Evolutionary conservation across 1,140 invertebrate species (phyloP).

Genomic region (Bombus terrestris): DNA sequence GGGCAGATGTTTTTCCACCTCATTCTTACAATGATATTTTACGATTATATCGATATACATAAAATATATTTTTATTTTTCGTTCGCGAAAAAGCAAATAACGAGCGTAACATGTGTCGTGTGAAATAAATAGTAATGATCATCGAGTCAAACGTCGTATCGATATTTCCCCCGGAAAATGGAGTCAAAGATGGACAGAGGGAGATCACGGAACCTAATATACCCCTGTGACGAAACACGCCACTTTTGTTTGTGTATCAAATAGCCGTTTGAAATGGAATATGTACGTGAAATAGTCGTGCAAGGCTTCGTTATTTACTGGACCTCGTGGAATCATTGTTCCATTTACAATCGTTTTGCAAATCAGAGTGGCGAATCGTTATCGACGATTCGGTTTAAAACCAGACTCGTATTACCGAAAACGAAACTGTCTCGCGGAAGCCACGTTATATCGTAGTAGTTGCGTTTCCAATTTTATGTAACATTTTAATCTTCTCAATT

Average conservation of each 20-base stretch:
- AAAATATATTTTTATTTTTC: no score
- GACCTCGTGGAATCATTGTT: neutral
- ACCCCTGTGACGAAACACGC: neutral
- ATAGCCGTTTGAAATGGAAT: neutral
- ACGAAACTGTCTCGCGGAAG: neutral
- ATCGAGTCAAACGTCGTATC: neutral
- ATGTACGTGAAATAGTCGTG: neutral
- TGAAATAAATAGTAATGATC: neutral
- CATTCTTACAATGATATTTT: neutral
- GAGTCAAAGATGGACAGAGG: neutral
- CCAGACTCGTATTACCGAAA: neutral
- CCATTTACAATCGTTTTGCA: neutral
- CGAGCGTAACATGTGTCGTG: no score
- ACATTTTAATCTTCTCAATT: neutral
- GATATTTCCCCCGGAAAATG: neutral
- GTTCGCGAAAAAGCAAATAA: no score
- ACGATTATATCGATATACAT: no score
- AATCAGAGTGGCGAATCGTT: neutral
- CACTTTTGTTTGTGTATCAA: neutral
- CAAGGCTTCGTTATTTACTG: neutral
- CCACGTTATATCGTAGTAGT: neutral
- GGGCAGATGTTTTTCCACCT: no score
- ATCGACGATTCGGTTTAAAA: neutral
- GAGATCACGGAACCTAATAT: conserved; percentile 11
- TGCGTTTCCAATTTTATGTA: neutral